These are phyloP conservation scores for Procambarus clarkii DNA, from an alignment of 1,140 invertebrate species.

Conservation along the genomic window DNA sequence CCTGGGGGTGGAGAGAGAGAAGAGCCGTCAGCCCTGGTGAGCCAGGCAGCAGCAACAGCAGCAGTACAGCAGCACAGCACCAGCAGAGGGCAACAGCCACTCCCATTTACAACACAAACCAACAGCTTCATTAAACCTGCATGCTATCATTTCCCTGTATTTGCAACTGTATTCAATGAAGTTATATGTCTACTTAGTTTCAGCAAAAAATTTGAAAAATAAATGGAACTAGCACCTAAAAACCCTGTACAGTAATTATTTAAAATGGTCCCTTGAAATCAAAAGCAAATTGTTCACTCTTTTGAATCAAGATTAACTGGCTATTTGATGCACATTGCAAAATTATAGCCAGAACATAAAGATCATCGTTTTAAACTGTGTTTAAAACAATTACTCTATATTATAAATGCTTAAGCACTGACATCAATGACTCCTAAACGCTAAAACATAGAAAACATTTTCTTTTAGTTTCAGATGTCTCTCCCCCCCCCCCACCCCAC, in stretches of 20 bases:
- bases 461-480: no score
- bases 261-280: not conserved
- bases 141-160: not conserved
- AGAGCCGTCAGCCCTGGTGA: constrained; percentile 72
- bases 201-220: not conserved
- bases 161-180: not conserved
- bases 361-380: not conserved
- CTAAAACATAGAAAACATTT: no score
- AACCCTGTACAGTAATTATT: not conserved
- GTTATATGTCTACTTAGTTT: not conserved
- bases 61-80: constrained; percentile 57
- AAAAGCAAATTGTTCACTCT: constrained; percentile 21
- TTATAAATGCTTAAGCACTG: not conserved
- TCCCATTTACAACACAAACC: constrained; percentile 58
- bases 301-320: not conserved
- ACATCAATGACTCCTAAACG: no score
- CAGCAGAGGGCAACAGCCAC: constrained; percentile 48
- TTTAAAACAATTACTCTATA: not conserved
- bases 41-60: constrained; percentile 66
- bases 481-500: no score
- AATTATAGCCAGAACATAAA: not conserved
- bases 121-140: constrained; percentile 41
- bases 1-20: constrained; percentile 71
- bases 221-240: not conserved
- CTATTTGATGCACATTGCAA: not conserved